These are phyloP conservation scores for Labia minor DNA, from an alignment of 2,888 invertebrate species.

Conservation along the genomic window DNA sequence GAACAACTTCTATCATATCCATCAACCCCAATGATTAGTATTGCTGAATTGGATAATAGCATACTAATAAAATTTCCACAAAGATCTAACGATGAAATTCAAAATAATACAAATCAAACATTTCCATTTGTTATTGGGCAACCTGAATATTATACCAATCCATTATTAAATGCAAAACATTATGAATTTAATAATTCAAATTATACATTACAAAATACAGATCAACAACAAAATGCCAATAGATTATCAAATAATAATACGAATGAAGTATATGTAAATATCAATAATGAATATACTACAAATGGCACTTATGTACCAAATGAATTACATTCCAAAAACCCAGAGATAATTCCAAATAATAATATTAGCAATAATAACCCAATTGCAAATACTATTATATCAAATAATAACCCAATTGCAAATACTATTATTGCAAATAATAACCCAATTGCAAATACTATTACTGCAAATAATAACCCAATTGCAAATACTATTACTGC, in stretches of 20 bases:
- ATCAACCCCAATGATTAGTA: not conserved
- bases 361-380: too few species aligned
- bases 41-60: not conserved
- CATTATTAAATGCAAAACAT: not conserved
- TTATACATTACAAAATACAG: not conserved
- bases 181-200: not conserved
- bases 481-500: not conserved
- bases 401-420: too few species aligned
- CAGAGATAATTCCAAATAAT: too few species aligned
- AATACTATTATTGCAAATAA: not conserved
- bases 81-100: not conserved
- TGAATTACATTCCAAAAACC: not conserved
- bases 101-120: not conserved
- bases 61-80: not conserved
- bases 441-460: not conserved
- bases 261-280: not conserved
- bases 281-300: not conserved
- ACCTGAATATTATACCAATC: not conserved
- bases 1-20: not conserved
- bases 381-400: too few species aligned
- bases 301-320: not conserved
- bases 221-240: not conserved
- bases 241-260: not conserved
- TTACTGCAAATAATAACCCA: not conserved
- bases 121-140: not conserved